Evolutionary conservation across 1,140 invertebrate genomes (phyloP).

Genomic region (Heliothis subflexa): DNA sequence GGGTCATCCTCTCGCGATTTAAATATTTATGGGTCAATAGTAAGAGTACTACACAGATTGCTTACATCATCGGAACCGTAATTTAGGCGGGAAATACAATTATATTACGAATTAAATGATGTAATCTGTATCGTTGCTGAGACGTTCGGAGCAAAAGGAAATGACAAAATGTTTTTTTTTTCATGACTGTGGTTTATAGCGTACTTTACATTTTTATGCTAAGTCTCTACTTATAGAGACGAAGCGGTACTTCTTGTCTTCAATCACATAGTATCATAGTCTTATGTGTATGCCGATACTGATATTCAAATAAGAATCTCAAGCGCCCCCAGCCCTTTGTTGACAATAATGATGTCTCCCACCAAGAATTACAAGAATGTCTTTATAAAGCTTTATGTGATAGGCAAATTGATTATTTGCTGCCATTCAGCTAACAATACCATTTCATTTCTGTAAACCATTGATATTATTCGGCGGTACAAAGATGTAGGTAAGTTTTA

Average conservation of each 20-base stretch:
- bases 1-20: slow-evolving; percentile 51
- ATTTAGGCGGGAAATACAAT: slow-evolving; percentile 79
- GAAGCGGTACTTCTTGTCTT: slow-evolving; percentile 11
- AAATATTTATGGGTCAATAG: slow-evolving; percentile 76
- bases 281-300: neutral
- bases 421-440: neutral
- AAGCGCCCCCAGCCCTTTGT: slow-evolving; percentile 2
- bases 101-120: neutral
- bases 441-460: no score
- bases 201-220: slow-evolving; percentile 14
- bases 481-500: no score
- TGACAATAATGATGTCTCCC: slow-evolving; percentile 13
- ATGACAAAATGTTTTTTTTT: slow-evolving; percentile 36
- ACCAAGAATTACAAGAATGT: neutral
- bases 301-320: neutral
- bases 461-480: no score
- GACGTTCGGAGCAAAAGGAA: slow-evolving; percentile 19
- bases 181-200: slow-evolving; percentile 31
- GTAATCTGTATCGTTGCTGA: slow-evolving; percentile 8
- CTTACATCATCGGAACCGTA: slow-evolving; percentile 73
- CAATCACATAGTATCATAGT: neutral
- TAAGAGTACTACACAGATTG: slow-evolving; percentile 70
- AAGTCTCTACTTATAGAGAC: slow-evolving; percentile 5
- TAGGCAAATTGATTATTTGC: neutral
- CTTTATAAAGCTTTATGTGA: slow-evolving; percentile 14